Conservation (phyloP, 2,113 vertebrate species). For the Setophaga coronata region DNA sequence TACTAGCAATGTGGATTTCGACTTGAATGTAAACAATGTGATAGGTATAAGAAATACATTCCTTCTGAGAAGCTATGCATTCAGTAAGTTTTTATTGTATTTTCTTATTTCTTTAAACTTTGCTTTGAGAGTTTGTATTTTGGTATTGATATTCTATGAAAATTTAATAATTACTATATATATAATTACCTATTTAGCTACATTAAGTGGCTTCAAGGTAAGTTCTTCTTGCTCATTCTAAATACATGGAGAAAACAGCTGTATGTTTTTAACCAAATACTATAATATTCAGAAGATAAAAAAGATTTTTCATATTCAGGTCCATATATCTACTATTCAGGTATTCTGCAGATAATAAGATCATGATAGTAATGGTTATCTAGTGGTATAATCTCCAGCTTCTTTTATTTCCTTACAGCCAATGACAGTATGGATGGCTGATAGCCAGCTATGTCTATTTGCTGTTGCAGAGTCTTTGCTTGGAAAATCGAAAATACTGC, state of each 20-base stretch:
- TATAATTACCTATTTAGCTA: not conserved
- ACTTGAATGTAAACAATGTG: conserved; percentile 97
- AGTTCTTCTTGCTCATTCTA: not conserved
- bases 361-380: not conserved
- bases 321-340: not conserved
- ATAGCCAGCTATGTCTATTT: not conserved
- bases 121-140: not conserved
- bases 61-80: conserved; percentile 91
- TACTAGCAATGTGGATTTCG: conserved; percentile 90
- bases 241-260: not conserved
- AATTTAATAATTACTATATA: not conserved
- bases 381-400: not conserved
- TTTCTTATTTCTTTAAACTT: not conserved
- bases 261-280: not conserved
- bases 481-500: not conserved
- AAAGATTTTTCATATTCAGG: not conserved
- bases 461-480: not conserved
- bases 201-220: not conserved
- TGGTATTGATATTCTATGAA: not conserved
- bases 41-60: conserved; percentile 99
- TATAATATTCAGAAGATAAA: not conserved
- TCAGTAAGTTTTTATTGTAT: conserved; percentile 78
- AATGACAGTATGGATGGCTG: not conserved
- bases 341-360: not conserved
- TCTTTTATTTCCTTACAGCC: not conserved